Evolutionary conservation across 2,888 invertebrate species (phyloP).

Genomic region (Amiota minor): DNA sequence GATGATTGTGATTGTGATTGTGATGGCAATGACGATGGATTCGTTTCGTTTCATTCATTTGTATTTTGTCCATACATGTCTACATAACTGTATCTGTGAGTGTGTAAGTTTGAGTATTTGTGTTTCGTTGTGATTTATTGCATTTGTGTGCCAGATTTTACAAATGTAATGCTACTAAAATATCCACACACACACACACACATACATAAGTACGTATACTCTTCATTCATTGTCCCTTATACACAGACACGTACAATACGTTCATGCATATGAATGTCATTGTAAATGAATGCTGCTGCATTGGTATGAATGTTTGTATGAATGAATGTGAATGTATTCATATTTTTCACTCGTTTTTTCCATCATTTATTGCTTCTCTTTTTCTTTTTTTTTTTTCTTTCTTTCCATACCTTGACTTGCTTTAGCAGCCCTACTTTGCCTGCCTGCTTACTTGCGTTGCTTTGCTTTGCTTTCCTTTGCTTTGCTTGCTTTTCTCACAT

Average conservation of each 20-base stretch:
- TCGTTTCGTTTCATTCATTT: no score
- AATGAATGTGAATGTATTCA: slow-evolving; percentile 28
- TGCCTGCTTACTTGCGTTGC: slow-evolving; percentile 7
- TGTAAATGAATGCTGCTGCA: slow-evolving; percentile 24
- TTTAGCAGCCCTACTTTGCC: neutral
- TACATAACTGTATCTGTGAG: slow-evolving; percentile 38
- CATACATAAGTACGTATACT: neutral
- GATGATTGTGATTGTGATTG: slow-evolving; percentile 17
- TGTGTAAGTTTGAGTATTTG: slow-evolving; percentile 47
- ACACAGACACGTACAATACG: slow-evolving; percentile 14
- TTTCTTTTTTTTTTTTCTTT: slow-evolving; percentile 30
- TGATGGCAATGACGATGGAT: neutral
- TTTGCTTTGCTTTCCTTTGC: slow-evolving; percentile 32
- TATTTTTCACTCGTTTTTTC: slow-evolving; percentile 41
- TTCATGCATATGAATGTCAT: slow-evolving; percentile 27
- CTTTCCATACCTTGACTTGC: neutral
- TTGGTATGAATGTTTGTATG: slow-evolving; percentile 3
- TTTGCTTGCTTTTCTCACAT: slow-evolving; percentile 45
- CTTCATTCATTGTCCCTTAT: neutral
- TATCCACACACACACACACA: slow-evolving; percentile 16
- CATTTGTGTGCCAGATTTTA: slow-evolving; percentile 71
- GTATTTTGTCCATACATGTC: slow-evolving; percentile 22
- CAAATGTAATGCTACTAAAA: slow-evolving; percentile 49
- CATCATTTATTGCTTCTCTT: slow-evolving; percentile 41
- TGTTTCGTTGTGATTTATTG: slow-evolving; percentile 68